phyloP scores from a whole-genome alignment of 2,797 vertebrate species.

The Siniperca obscura region DNA sequence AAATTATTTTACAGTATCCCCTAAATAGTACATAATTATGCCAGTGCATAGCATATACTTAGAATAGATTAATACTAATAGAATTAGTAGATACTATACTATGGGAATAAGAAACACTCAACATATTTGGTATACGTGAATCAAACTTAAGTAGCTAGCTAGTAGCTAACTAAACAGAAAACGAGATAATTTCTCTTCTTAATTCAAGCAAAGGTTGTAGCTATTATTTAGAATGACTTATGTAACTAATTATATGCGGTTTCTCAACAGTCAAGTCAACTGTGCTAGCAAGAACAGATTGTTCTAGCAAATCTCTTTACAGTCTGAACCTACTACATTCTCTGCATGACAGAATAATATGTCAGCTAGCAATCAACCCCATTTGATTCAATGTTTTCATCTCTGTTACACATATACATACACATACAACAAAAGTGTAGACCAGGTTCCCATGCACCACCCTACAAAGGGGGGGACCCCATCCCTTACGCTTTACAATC shows the following conservation, averaged over 20 bases:
- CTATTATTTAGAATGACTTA: background rate
- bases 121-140: too few relatives aligned
- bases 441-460: slow-evolving; percentile 67
- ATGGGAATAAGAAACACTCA: background rate
- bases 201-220: background rate
- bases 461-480: slow-evolving; percentile 50
- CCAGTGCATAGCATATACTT: background rate
- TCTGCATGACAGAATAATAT: background rate
- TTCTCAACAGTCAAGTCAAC: background rate
- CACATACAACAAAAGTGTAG: slow-evolving; percentile 19
- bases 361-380: background rate
- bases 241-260: background rate
- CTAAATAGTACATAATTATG: background rate
- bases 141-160: background rate
- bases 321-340: background rate
- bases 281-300: background rate
- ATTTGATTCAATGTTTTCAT: slow-evolving; percentile 15
- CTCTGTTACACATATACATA: slow-evolving; percentile 29
- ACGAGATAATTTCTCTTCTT: background rate
- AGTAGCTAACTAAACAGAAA: background rate
- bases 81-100: background rate
- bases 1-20: background rate
- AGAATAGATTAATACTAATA: too few relatives aligned
- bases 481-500: slow-evolving; percentile 47
- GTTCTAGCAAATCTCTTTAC: background rate